These are phyloP conservation scores for Tridacna gigas DNA, from an alignment of 2,888 invertebrate species.

Conservation along the genomic window DNA sequence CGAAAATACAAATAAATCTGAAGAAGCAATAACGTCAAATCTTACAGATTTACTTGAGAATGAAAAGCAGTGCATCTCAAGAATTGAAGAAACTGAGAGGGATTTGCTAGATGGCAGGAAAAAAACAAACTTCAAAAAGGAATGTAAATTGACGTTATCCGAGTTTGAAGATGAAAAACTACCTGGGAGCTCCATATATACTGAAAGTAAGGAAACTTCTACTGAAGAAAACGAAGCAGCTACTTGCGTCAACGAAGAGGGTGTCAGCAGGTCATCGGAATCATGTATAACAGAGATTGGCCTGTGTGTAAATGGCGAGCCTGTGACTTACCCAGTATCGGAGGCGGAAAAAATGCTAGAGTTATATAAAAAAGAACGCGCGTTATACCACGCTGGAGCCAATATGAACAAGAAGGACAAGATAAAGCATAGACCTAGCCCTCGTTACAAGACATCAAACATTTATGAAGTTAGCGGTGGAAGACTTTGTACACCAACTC, in stretches of 20 bases:
- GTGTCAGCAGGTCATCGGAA: too few relatives aligned
- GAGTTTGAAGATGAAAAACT: conserved; percentile 3
- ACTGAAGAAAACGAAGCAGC: too few relatives aligned
- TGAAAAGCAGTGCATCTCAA: too few relatives aligned
- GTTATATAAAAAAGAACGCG: conserved; percentile 33
- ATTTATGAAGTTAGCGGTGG: conserved; percentile 5
- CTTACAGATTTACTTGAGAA: too few relatives aligned
- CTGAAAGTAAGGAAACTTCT: background rate
- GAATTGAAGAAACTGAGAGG: too few relatives aligned
- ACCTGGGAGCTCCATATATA: background rate
- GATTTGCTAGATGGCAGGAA: too few relatives aligned
- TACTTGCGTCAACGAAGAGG: too few relatives aligned
- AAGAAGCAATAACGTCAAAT: too few relatives aligned
- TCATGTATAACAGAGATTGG: too few relatives aligned
- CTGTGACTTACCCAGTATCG: conserved; percentile 27
- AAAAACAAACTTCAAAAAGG: background rate
- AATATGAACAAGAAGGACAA: conserved; percentile 24
- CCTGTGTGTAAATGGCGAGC: too few relatives aligned
- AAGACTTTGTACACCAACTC: background rate
- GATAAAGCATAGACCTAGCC: conserved; percentile 5
- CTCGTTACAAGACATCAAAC: conserved; percentile 30
- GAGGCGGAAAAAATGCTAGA: conserved; percentile 46
- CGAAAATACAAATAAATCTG: background rate
- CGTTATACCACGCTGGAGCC: background rate
- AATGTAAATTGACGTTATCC: background rate